These are phyloP conservation scores for Asarcornis scutulata DNA, from an alignment of 2,113 vertebrate species.

Conservation along the genomic window DNA sequence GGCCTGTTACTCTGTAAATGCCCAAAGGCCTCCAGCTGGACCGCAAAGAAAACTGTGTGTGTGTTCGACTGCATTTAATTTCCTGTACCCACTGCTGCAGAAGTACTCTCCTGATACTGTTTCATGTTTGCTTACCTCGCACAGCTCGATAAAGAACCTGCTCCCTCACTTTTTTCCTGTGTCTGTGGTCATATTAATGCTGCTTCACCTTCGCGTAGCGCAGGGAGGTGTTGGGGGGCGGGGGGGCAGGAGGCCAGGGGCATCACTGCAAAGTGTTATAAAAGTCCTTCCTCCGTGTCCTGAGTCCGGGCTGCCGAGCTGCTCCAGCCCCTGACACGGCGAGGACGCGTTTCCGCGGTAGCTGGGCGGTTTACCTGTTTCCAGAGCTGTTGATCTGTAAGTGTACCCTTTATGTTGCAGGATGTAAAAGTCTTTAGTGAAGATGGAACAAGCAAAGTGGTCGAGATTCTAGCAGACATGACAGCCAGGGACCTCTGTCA, in stretches of 20 bases:
- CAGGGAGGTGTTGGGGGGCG: conserved; percentile 16
- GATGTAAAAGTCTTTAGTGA: conserved; percentile 97
- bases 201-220: conserved; percentile 21
- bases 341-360: background rate
- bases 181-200: background rate
- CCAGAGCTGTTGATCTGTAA: conserved; percentile 44
- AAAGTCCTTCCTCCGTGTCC: conserved; percentile 38
- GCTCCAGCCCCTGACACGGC: background rate
- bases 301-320: conserved; percentile 41
- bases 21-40: background rate
- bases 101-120: background rate
- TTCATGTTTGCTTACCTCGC: background rate
- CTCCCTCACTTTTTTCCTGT: background rate
- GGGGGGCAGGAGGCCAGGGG: conserved; percentile 16
- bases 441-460: conserved; percentile 93
- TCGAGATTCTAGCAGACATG: conserved; percentile 96
- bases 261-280: background rate
- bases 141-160: background rate
- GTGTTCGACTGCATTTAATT: background rate
- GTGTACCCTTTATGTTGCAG: conserved; percentile 79
- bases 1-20: background rate
- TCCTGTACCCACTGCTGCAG: background rate
- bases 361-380: conserved; percentile 25
- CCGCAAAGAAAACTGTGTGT: background rate
- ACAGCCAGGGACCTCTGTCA: conserved; percentile 97